These are phyloP conservation scores for Oreochromis niloticus DNA, from an alignment of 2,113 vertebrate genomes.

Conservation along the genomic window DNA sequence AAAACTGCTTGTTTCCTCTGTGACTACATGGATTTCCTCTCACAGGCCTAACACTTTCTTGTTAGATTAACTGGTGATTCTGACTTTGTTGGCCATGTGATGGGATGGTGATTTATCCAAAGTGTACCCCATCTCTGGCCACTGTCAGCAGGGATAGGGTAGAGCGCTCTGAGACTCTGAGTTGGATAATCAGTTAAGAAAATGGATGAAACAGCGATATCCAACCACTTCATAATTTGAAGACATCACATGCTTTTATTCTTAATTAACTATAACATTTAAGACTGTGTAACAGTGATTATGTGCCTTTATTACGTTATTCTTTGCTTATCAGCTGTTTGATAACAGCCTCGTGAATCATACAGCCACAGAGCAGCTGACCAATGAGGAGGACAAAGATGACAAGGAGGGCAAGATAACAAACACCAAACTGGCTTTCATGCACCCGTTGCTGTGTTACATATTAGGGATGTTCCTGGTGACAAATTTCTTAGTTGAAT, in stretches of 20 bases:
- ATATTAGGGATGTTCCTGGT: neutral
- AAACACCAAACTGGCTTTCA: neutral
- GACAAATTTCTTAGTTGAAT: neutral
- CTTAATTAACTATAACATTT: neutral
- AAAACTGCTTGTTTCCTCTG: neutral
- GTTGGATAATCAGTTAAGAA: neutral
- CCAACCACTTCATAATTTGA: neutral
- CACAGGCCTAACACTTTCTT: neutral
- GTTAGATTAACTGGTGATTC: neutral
- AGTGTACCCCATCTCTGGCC: neutral
- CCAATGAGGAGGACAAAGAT: neutral
- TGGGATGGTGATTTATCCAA: neutral
- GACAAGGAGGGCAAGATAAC: neutral
- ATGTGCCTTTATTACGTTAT: neutral
- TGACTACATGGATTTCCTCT: neutral
- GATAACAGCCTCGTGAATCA: neutral
- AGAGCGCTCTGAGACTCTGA: neutral
- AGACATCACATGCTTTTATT: neutral
- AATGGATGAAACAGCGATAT: neutral
- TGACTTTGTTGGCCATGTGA: neutral
- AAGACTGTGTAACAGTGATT: neutral
- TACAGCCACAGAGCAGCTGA: neutral
- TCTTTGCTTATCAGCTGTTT: neutral
- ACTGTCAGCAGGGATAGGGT: neutral
- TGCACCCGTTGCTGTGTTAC: neutral